A percentile compares a stretch with the other conserved stretches of the same genome.
Evolutionary conservation across 1,140 invertebrate genomes (phyloP).

Genomic region (Hylaeus anthracinus): DNA sequence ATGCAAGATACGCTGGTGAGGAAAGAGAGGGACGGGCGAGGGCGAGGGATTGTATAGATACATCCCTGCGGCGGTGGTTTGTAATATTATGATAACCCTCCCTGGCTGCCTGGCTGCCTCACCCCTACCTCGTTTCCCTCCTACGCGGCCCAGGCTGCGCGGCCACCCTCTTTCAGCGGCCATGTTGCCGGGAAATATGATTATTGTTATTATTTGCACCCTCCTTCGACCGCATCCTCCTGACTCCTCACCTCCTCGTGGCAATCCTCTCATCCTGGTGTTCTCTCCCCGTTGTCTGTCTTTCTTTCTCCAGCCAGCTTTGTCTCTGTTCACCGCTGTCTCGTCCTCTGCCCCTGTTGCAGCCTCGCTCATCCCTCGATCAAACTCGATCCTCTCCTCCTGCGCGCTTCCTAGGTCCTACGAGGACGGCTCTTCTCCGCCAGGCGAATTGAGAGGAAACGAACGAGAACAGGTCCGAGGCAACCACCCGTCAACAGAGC

Average conservation of each 20-base stretch:
- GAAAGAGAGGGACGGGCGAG: conserved; percentile 33
- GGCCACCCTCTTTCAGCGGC: conserved; percentile 79
- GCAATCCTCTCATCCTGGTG: conserved; percentile 57
- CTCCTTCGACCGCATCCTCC: conserved; percentile 74
- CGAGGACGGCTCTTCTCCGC: conserved; percentile 46
- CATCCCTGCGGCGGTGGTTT: conserved; percentile 79
- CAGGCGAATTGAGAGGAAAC: conserved; percentile 76
- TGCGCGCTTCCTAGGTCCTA: conserved; percentile 43
- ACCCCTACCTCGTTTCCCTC: conserved; percentile 61
- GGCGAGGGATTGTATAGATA: conserved; percentile 77
- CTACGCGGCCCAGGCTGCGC: conserved; percentile 61
- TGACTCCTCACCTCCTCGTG: conserved; percentile 67
- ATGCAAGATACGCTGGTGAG: conserved; percentile 18
- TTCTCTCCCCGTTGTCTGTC: conserved; percentile 34
- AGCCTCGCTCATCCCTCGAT: conserved; percentile 54
- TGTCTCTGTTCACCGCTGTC: conserved; percentile 34
- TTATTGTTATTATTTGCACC: conserved; percentile 81
- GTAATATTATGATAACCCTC: conserved; percentile 81
- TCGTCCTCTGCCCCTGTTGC: background rate
- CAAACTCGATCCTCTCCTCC: conserved; percentile 45
- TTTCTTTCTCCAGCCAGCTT: conserved; percentile 42
- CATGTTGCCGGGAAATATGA: conserved; percentile 81
- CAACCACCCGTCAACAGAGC: conserved; percentile 73
- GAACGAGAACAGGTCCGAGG: conserved; percentile 73
- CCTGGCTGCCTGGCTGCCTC: conserved; percentile 65